Conservation (phyloP, 2,113 vertebrate species). For the Castor canadensis region DNA sequence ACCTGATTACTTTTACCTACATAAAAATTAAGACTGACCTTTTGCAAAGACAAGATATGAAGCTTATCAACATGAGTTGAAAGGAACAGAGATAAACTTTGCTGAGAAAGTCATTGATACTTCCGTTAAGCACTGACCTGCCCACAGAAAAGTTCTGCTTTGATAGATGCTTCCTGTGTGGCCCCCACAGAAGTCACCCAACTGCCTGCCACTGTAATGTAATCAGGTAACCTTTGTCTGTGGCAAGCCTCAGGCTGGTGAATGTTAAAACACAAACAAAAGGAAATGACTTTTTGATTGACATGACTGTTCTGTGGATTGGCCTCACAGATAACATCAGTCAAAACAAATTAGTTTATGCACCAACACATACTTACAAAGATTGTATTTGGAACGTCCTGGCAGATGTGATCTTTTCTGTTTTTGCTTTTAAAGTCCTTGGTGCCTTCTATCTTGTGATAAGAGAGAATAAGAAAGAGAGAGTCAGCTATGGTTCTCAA, state of each 20-base stretch:
- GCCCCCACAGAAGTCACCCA: slow-evolving; percentile 38
- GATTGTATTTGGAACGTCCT: slow-evolving; percentile 52
- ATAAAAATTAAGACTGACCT: not conserved
- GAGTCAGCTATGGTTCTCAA: not conserved
- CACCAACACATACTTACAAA: slow-evolving; percentile 59
- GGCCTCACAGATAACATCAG: slow-evolving; percentile 66
- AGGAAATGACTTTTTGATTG: slow-evolving; percentile 76
- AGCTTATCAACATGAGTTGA: slow-evolving; percentile 41
- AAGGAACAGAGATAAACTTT: slow-evolving; percentile 59
- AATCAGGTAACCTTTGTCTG: slow-evolving; percentile 70
- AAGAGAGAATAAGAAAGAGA: slow-evolving; percentile 37
- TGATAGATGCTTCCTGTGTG: slow-evolving; percentile 34
- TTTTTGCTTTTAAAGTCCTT: slow-evolving; percentile 58
- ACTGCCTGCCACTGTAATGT: not conserved
- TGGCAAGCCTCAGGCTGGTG: slow-evolving; percentile 53
- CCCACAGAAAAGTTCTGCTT: slow-evolving; percentile 20
- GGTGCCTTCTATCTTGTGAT: slow-evolving; percentile 38
- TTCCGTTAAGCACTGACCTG: slow-evolving; percentile 56
- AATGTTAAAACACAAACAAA: slow-evolving; percentile 71
- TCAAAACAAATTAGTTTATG: slow-evolving; percentile 70
- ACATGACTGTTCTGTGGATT: slow-evolving; percentile 50
- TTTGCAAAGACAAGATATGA: not conserved
- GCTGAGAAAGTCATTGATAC: slow-evolving; percentile 35
- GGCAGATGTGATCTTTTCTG: slow-evolving; percentile 49
- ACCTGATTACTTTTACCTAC: not conserved